Evolutionary conservation across 2,113 vertebrate genomes (phyloP).

Genomic region (Axis porcinus): DNA sequence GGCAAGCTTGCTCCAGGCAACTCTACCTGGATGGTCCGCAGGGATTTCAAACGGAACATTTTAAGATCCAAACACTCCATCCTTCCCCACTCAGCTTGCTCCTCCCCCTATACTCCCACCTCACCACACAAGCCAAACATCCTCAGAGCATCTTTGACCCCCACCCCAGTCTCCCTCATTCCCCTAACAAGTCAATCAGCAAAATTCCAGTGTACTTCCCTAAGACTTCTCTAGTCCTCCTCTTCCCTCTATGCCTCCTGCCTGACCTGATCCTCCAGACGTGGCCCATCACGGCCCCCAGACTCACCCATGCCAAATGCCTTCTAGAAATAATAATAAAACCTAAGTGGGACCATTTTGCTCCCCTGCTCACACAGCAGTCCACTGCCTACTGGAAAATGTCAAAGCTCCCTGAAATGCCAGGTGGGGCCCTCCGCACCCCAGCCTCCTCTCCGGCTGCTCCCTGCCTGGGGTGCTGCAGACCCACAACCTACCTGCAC

Average conservation of each 20-base stretch:
- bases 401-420: background rate
- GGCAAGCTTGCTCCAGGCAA: background rate
- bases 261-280: background rate
- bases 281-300: background rate
- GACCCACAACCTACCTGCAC: background rate
- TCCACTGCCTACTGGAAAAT: background rate
- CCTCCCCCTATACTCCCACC: background rate
- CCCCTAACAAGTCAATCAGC: background rate
- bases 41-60: background rate
- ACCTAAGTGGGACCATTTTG: background rate
- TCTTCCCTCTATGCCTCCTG: background rate
- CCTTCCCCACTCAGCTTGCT: background rate
- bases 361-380: background rate
- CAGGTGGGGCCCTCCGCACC: background rate
- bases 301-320: background rate
- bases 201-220: background rate
- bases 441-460: background rate
- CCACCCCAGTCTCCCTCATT: background rate
- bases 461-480: background rate
- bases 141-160: background rate
- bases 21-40: background rate
- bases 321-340: background rate
- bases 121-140: background rate
- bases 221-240: background rate
- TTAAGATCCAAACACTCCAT: background rate